Evolutionary conservation across 2,797 vertebrate genomes (phyloP).

Genomic region (Hydrocynus forskahlii): DNA sequence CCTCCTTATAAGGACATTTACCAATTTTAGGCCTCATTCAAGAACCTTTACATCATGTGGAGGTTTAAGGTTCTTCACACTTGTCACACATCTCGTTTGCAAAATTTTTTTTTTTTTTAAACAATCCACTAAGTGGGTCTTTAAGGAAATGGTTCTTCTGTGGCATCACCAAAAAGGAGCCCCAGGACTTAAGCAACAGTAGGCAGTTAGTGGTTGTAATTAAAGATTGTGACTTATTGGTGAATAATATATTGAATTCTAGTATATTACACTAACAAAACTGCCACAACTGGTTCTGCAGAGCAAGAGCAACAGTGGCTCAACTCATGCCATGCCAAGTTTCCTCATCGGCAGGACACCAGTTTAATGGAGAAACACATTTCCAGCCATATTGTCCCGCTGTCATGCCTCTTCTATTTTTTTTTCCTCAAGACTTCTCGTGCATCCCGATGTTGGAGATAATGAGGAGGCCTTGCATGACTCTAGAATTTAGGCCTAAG

Average conservation of each 20-base stretch:
- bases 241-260: neutral
- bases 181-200: no score
- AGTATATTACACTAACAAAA: neutral
- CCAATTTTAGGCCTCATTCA: no score
- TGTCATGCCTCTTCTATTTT: neutral
- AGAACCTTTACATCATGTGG: no score
- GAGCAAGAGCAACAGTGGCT: neutral
- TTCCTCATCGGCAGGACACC: neutral
- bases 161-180: no score
- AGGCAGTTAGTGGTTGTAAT: neutral
- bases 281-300: neutral
- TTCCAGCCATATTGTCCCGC: conserved; percentile 8
- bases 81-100: no score
- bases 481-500: neutral
- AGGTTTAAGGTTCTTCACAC: no score
- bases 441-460: conserved; percentile 11
- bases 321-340: neutral
- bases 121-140: no score
- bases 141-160: no score
- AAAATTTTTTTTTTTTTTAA: no score
- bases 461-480: conserved; percentile 14
- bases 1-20: no score
- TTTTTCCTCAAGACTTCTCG: neutral
- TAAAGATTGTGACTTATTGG: neutral
- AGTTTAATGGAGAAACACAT: conserved; percentile 5